phyloP scores from a whole-genome alignment of 1,140 invertebrate genomes.

The Prorops nasuta region DNA sequence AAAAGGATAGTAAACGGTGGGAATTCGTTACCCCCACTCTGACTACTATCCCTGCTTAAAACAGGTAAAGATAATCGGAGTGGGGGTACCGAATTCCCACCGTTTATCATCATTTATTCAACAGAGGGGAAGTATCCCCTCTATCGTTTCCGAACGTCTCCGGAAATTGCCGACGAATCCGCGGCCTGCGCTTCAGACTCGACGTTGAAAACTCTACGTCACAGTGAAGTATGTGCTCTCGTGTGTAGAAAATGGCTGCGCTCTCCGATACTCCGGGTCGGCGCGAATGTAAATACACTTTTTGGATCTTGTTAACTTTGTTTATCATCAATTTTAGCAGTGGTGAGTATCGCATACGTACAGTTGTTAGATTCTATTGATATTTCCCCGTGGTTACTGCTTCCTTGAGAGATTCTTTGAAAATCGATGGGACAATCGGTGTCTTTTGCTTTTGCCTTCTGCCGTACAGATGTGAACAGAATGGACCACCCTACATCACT shows the following conservation, averaged over 20 bases:
- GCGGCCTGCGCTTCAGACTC: conserved; percentile 33
- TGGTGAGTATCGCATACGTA: no score
- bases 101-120: no score
- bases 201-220: conserved; percentile 38
- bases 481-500: conserved; percentile 1
- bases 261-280: conserved; percentile 34
- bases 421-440: conserved; percentile 7
- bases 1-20: no score
- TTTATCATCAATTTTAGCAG: conserved; percentile 33
- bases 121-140: no score
- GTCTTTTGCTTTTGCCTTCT: conserved; percentile 18
- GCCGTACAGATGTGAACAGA: conserved; percentile 24
- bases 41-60: no score
- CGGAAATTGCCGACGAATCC: conserved; percentile 23
- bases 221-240: conserved; percentile 55
- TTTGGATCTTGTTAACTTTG: conserved; percentile 39
- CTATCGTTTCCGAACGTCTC: conserved; percentile 1
- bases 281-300: conserved; percentile 48
- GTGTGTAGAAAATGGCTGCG: conserved; percentile 54
- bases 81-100: no score
- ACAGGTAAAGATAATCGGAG: no score
- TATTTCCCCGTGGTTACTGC: no score
- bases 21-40: no score
- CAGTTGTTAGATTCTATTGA: no score
- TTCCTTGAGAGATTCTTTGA: no score